A percentile compares a stretch with the other conserved stretches of the same genome.
Conservation (phyloP, 2,113 vertebrate genomes). For the Mesoclemmys tuberculata region DNA sequence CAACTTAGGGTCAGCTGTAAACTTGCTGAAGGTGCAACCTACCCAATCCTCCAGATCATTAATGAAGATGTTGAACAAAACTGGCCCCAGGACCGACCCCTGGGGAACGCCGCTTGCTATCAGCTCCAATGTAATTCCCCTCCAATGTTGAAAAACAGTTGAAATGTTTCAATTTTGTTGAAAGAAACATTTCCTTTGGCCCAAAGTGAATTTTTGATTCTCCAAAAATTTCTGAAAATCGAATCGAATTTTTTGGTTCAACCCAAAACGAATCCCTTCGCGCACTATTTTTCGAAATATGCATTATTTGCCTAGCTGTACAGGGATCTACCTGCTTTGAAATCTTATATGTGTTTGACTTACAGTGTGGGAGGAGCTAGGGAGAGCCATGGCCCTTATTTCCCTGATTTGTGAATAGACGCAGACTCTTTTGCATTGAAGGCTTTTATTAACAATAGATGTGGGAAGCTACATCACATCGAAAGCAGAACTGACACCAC, state of each 20-base stretch:
- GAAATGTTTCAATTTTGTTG: background rate
- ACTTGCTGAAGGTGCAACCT: too few species aligned
- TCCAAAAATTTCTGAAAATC: background rate
- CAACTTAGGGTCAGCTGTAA: too few species aligned
- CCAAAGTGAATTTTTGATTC: background rate
- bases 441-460: background rate
- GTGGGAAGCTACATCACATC: background rate
- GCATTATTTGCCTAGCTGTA: background rate
- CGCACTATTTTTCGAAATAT: background rate
- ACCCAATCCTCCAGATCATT: too few species aligned
- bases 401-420: background rate
- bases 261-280: background rate
- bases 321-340: background rate
- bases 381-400: background rate
- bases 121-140: background rate
- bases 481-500: background rate
- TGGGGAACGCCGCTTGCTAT: too few species aligned
- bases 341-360: background rate
- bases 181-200: background rate
- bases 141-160: background rate
- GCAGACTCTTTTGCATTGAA: background rate
- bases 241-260: background rate
- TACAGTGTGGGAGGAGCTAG: background rate
- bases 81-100: too few species aligned
- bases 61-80: too few species aligned